Conservation (phyloP, 92 coral and sea anemone genomes). For the Porites cylindrica region DNA sequence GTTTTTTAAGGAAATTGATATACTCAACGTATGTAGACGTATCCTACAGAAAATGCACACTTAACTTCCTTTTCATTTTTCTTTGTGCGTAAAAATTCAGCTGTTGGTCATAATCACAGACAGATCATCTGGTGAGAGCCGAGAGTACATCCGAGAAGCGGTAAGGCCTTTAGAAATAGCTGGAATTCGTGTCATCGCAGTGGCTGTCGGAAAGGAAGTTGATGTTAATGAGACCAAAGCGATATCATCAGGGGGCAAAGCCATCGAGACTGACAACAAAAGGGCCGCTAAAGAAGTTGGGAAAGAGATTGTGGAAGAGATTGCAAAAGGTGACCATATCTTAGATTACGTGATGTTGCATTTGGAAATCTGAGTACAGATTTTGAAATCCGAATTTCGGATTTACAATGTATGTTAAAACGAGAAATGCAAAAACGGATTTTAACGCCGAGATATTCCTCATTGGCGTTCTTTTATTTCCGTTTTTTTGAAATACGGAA, state of each 20-base stretch:
- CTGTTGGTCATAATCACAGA: conserved; percentile 82
- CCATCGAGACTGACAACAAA: conserved; percentile 54
- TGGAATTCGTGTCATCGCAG: conserved; percentile 81
- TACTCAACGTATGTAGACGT: too few relatives aligned
- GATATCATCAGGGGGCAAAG: conserved; percentile 41
- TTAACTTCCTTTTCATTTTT: too few relatives aligned
- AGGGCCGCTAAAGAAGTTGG: conserved; percentile 57
- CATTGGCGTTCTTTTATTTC: too few relatives aligned
- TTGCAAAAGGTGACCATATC: conserved; percentile 51
- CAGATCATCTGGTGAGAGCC: conserved; percentile 62
- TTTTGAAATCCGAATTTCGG: not conserved
- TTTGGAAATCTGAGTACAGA: not conserved
- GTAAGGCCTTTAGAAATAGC: conserved; percentile 66
- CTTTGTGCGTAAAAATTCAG: not conserved
- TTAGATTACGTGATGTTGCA: not conserved
- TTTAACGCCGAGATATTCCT: too few relatives aligned
- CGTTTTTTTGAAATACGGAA: too few relatives aligned
- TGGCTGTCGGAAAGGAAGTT: conserved; percentile 80
- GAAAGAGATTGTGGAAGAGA: conserved; percentile 64
- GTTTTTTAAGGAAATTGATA: too few relatives aligned
- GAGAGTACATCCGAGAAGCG: conserved; percentile 63
- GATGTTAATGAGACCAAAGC: conserved; percentile 46
- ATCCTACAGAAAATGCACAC: too few relatives aligned
- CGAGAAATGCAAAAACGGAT: too few relatives aligned
- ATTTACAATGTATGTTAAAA: too few relatives aligned